A percentile compares a stretch with the other conserved stretches of the same genome.
These are phyloP conservation scores for Cyprinodon diabolis DNA, from an alignment of 2,797 vertebrate species.

Conservation along the genomic window DNA sequence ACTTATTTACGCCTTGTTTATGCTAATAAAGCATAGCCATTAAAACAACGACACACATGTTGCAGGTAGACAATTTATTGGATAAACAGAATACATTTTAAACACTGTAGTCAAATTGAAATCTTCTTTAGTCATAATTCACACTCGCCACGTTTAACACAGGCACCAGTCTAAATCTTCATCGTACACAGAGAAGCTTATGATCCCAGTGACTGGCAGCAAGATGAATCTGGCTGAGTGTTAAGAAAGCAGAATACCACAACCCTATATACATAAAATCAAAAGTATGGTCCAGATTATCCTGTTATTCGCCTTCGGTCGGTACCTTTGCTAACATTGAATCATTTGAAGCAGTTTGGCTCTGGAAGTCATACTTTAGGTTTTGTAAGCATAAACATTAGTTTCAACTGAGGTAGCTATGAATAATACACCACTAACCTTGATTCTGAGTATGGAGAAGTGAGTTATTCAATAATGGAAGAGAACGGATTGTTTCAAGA, in stretches of 20 bases:
- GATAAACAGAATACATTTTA: not conserved
- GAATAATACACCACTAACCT: conserved; percentile 13
- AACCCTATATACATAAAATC: conserved; percentile 47
- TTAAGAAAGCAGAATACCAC: conserved; percentile 61
- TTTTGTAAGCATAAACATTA: conserved; percentile 53
- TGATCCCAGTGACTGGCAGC: conserved; percentile 55
- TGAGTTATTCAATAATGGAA: conserved; percentile 41
- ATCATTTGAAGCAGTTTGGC: conserved; percentile 57
- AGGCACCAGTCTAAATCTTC: conserved; percentile 9
- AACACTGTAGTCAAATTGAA: not conserved
- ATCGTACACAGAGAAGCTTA: conserved; percentile 16
- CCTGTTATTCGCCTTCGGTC: conserved; percentile 67
- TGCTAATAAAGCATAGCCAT: too few species aligned
- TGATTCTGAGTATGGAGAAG: conserved; percentile 21
- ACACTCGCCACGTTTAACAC: conserved; percentile 11
- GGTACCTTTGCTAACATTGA: conserved; percentile 59
- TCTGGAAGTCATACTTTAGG: conserved; percentile 48
- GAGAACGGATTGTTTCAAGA: conserved; percentile 23
- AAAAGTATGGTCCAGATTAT: conserved; percentile 75
- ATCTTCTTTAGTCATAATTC: conserved; percentile 3
- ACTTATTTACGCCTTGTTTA: too few species aligned
- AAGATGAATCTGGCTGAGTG: conserved; percentile 53
- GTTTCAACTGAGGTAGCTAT: conserved; percentile 27
- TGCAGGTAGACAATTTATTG: too few species aligned
- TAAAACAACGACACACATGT: too few species aligned